phyloP scores from a whole-genome alignment of 2,797 vertebrate species.

The Remorina albescens region DNA sequence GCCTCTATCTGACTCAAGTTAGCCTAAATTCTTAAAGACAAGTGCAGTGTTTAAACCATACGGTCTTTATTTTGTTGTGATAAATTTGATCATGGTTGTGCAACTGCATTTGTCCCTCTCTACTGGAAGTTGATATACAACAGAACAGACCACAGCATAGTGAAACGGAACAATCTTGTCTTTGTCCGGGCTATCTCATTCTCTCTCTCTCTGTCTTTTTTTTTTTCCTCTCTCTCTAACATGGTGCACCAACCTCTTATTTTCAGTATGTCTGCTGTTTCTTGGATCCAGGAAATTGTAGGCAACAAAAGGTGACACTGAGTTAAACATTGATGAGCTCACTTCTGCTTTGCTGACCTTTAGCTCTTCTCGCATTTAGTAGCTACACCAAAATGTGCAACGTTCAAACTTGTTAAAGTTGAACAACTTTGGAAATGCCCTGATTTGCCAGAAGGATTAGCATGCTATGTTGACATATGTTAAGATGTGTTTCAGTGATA shows the following conservation, averaged over 20 bases:
- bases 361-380: conserved; percentile 16
- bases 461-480: neutral
- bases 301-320: conserved; percentile 37
- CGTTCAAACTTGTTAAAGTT: conserved; percentile 14
- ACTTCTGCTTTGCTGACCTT: conserved; percentile 52
- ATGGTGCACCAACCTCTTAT: conserved; percentile 9
- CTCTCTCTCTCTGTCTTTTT: conserved; percentile 5
- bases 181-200: conserved; percentile 32
- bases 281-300: conserved; percentile 27
- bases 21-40: conserved; percentile 10
- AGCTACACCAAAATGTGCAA: conserved; percentile 13
- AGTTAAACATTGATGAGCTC: conserved; percentile 74
- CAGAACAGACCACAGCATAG: conserved; percentile 2
- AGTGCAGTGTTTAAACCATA: neutral
- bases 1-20: conserved; percentile 30
- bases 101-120: neutral
- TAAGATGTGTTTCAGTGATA: neutral
- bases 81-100: conserved; percentile 7
- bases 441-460: neutral
- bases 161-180: conserved; percentile 13
- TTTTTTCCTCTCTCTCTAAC: conserved; percentile 23
- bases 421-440: neutral
- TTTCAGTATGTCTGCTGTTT: conserved; percentile 36
- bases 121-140: conserved; percentile 14
- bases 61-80: conserved; percentile 25